These are phyloP conservation scores for Chirona hameri DNA, from an alignment of 2,888 invertebrate genomes.

Conservation along the genomic window DNA sequence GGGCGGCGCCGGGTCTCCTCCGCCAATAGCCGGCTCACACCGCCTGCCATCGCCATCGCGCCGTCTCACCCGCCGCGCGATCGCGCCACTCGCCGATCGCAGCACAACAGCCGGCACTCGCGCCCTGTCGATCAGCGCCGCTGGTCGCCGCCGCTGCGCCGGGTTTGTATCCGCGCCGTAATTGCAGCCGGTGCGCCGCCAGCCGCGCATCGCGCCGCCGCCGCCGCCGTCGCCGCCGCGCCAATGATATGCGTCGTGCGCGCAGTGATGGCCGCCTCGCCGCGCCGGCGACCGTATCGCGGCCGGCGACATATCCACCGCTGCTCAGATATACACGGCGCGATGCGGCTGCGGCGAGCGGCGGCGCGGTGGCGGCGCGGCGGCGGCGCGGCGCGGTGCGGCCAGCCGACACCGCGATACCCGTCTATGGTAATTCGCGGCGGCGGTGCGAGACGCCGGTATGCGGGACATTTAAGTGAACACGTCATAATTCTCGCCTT, in stretches of 20 bases:
- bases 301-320: neutral
- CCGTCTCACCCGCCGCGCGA: neutral
- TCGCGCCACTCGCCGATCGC: neutral
- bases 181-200: neutral
- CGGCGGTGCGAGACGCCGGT: neutral
- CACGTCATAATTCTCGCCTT: neutral
- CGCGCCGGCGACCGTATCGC: neutral
- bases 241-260: neutral
- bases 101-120: neutral
- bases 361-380: neutral
- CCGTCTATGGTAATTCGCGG: neutral
- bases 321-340: neutral
- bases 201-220: conserved; percentile 9
- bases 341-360: too few species aligned
- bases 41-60: neutral
- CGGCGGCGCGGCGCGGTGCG: neutral
- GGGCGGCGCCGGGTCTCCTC: neutral
- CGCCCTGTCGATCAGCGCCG: too few species aligned
- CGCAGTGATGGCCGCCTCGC: neutral
- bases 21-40: neutral
- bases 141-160: too few species aligned
- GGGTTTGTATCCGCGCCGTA: neutral
- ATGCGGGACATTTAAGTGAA: neutral
- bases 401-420: neutral
- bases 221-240: neutral